phyloP scores from a whole-genome alignment of 2,888 invertebrate species.

The Pristionchus mayeri region DNA sequence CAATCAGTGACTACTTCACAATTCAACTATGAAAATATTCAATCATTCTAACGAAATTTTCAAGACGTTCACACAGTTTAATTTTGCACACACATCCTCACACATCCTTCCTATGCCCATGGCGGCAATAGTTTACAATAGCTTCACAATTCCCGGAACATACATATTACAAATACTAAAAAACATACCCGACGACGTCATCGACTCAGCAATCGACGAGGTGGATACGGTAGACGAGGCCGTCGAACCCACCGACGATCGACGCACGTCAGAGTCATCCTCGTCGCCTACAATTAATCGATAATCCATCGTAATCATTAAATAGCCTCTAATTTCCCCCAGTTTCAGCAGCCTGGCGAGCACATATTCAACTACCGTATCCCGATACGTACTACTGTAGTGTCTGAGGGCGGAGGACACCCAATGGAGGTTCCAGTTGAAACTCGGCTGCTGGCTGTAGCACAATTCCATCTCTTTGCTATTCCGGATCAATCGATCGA shows the following conservation, averaged over 20 bases:
- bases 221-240: slow-evolving; percentile 31
- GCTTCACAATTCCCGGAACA: neutral
- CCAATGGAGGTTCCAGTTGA: slow-evolving; percentile 38
- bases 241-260: slow-evolving; percentile 28
- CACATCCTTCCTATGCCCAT: too few species aligned
- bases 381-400: slow-evolving; percentile 23
- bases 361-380: neutral
- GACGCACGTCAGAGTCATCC: slow-evolving; percentile 34
- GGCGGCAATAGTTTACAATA: neutral
- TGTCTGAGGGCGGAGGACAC: slow-evolving; percentile 28
- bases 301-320: neutral
- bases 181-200: neutral
- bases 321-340: neutral
- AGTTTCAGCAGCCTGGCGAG: too few species aligned
- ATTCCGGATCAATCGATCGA: neutral
- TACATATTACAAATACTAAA: neutral
- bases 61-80: neutral
- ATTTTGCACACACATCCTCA: neutral
- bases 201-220: neutral
- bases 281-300: slow-evolving; percentile 8
- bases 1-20: too few species aligned
- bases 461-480: slow-evolving; percentile 42
- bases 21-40: neutral
- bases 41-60: neutral
- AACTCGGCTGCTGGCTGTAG: slow-evolving; percentile 20